Percentiles rank a stretch among this genome's conserved stretches.
These are phyloP conservation scores for Harmothoe impar DNA, from an alignment of 2,888 invertebrate species.

Conservation along the genomic window DNA sequence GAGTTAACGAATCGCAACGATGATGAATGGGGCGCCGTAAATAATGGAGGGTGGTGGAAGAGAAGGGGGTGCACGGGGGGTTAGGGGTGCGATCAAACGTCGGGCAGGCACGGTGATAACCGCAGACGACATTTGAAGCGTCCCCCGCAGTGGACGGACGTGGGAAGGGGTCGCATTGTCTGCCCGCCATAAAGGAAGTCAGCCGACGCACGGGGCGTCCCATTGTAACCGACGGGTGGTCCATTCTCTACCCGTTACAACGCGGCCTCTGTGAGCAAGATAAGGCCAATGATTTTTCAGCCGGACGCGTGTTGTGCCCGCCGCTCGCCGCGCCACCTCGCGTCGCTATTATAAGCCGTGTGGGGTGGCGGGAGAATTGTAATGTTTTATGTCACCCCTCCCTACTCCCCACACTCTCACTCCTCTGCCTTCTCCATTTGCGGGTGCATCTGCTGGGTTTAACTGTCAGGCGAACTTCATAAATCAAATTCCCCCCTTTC, in stretches of 20 bases:
- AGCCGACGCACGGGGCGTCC: constrained; percentile 48
- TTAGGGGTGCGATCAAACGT: constrained; percentile 40
- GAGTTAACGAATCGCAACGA: constrained; percentile 48
- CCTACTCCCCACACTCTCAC: too few relatives aligned
- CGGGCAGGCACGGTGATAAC: constrained; percentile 19
- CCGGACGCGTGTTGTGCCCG: constrained; percentile 58
- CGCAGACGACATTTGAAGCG: neutral
- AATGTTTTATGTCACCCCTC: constrained; percentile 50
- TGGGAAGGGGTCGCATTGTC: constrained; percentile 21
- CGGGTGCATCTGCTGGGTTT: constrained; percentile 47
- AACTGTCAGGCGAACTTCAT: constrained; percentile 48
- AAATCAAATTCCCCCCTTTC: constrained; percentile 34
- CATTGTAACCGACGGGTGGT: constrained; percentile 60
- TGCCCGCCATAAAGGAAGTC: constrained; percentile 52
- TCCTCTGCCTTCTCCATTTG: neutral
- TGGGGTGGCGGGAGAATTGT: constrained; percentile 22
- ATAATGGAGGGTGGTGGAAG: constrained; percentile 49
- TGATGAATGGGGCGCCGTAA: constrained; percentile 54
- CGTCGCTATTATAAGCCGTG: constrained; percentile 45
- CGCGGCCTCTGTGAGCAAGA: constrained; percentile 60
- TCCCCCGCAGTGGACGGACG: neutral
- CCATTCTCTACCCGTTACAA: constrained; percentile 51
- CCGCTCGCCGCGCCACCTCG: constrained; percentile 21
- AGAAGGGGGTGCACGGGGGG: too few relatives aligned
- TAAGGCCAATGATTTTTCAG: constrained; percentile 60